Percentiles rank a stretch among this genome's conserved stretches.
Conservation (phyloP, 2,888 invertebrate species). For the Syritta pipiens region DNA sequence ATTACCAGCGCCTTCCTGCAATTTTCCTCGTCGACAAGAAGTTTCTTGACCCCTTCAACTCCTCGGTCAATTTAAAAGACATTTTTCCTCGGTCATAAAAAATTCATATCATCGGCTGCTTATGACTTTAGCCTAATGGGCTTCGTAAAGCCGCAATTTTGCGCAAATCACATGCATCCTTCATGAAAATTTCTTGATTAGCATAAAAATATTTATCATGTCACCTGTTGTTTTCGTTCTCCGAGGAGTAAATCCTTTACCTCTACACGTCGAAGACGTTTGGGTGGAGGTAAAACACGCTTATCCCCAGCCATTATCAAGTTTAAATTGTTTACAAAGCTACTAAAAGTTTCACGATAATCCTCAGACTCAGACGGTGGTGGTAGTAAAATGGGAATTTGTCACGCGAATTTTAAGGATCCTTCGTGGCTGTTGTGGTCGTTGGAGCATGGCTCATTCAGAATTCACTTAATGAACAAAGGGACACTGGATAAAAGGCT, state of each 20-base stretch:
- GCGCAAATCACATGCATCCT: constrained; percentile 7
- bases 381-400: constrained; percentile 46
- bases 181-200: background rate
- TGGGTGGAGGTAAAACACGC: background rate
- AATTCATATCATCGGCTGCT: too few species aligned
- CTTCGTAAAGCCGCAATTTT: constrained; percentile 11
- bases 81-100: too few species aligned
- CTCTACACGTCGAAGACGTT: background rate
- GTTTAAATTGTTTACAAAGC: constrained; percentile 66
- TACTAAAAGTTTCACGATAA: constrained; percentile 65
- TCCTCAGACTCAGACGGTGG: constrained; percentile 17
- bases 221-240: constrained; percentile 40
- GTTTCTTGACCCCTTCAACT: too few species aligned
- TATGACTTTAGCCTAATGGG: background rate
- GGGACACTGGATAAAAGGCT: constrained; percentile 32
- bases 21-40: too few species aligned
- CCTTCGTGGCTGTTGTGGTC: background rate
- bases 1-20: too few species aligned
- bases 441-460: constrained; percentile 28
- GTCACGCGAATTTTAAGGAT: constrained; percentile 60
- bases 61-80: too few species aligned
- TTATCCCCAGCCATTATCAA: constrained; percentile 55
- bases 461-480: constrained; percentile 55
- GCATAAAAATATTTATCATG: constrained; percentile 20
- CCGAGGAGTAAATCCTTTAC: background rate